phyloP scores from a whole-genome alignment of 2,888 invertebrate species.

The Nephrotoma flavescens region DNA sequence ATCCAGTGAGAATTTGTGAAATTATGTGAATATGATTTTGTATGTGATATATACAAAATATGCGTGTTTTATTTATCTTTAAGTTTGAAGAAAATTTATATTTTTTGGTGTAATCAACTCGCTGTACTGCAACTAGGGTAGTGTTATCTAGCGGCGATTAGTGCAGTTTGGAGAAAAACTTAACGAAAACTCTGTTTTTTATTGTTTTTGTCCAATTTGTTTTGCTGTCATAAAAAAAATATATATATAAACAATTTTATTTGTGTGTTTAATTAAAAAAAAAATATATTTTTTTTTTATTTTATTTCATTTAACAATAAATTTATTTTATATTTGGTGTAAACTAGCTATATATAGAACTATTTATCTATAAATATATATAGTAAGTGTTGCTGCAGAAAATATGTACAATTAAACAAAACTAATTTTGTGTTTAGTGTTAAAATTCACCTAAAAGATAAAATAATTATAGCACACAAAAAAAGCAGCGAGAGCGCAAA shows the following conservation, averaged over 20 bases:
- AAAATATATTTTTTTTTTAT: not conserved
- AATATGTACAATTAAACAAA: not conserved
- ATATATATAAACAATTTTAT: conserved; percentile 4
- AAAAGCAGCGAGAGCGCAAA: not conserved
- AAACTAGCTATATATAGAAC: not conserved
- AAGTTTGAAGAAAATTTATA: not conserved
- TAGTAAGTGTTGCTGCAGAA: not conserved
- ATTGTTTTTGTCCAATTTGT: conserved; percentile 3
- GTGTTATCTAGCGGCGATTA: not conserved
- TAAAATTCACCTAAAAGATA: not conserved
- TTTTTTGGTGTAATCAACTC: not conserved
- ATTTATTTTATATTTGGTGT: not conserved
- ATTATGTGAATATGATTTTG: not conserved
- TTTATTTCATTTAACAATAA: not conserved
- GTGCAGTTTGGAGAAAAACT: not conserved
- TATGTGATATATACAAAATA: not conserved
- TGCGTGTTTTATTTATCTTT: not conserved
- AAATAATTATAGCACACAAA: not conserved
- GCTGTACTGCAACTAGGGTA: not conserved
- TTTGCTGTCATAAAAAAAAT: conserved; percentile 1
- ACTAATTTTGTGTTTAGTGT: not conserved
- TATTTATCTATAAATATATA: not conserved
- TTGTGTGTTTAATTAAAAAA: not conserved
- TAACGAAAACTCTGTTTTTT: not conserved
- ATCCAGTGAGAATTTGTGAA: not conserved